A percentile compares a stretch with the other conserved stretches of the same genome.
Conservation (phyloP, 2,888 invertebrate genomes). For the Gymnoscelis rufifasciata region DNA sequence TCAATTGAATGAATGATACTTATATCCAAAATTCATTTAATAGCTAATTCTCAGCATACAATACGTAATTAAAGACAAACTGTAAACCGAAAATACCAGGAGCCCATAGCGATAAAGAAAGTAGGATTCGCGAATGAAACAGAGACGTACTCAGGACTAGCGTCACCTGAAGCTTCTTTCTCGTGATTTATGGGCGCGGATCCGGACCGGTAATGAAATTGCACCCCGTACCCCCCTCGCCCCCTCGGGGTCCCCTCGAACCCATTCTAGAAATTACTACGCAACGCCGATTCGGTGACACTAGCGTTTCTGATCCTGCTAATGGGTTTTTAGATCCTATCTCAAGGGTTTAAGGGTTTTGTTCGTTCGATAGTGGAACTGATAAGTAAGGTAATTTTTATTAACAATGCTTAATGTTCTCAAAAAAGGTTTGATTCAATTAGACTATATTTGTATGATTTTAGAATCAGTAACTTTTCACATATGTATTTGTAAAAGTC, state of each 20-base stretch:
- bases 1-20: too few relatives aligned
- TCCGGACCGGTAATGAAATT: slow-evolving; percentile 80
- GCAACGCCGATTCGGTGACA: slow-evolving; percentile 57
- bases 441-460: too few relatives aligned
- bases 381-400: too few relatives aligned
- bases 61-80: slow-evolving; percentile 62
- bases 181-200: slow-evolving; percentile 78
- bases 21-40: slow-evolving; percentile 3
- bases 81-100: slow-evolving; percentile 51
- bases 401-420: too few relatives aligned
- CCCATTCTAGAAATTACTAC: slow-evolving; percentile 78
- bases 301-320: slow-evolving; percentile 16
- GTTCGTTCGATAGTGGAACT: background rate
- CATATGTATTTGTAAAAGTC: too few relatives aligned
- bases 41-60: slow-evolving; percentile 51
- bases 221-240: slow-evolving; percentile 59
- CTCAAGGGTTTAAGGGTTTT: background rate
- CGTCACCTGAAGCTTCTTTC: slow-evolving; percentile 79
- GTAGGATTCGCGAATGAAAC: slow-evolving; percentile 66
- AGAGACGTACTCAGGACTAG: slow-evolving; percentile 70
- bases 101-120: slow-evolving; percentile 73
- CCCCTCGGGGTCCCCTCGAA: slow-evolving; percentile 49
- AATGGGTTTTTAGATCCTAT: slow-evolving; percentile 14
- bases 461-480: too few relatives aligned
- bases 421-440: too few relatives aligned